A percentile compares a stretch with the other conserved stretches of the same genome.
phyloP scores from a whole-genome alignment of 2,888 invertebrate species.

The Amphimallon solstitiale region DNA sequence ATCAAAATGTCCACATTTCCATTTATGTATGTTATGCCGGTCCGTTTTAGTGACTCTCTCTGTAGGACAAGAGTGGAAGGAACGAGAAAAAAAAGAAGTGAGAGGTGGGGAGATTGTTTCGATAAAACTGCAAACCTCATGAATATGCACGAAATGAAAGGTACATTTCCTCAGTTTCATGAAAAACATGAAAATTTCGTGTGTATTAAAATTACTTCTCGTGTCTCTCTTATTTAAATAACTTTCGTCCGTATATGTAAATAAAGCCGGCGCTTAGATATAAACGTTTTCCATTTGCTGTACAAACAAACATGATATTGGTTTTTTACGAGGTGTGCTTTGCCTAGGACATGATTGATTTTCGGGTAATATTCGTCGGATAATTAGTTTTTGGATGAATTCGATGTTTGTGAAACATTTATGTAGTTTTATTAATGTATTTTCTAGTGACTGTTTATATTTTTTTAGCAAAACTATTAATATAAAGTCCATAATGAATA shows the following conservation, averaged over 20 bases:
- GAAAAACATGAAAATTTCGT: slow-evolving; percentile 26
- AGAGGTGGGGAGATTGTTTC: slow-evolving; percentile 23
- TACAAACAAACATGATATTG: slow-evolving; percentile 27
- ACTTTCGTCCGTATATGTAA: slow-evolving; percentile 28
- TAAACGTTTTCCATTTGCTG: slow-evolving; percentile 25
- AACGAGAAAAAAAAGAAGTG: not conserved
- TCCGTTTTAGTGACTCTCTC: no score
- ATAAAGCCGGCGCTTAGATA: slow-evolving; percentile 2
- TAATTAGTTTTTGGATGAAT: slow-evolving; percentile 20
- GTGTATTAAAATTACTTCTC: slow-evolving; percentile 30
- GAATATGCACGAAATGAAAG: slow-evolving; percentile 22
- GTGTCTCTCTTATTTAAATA: slow-evolving; percentile 30
- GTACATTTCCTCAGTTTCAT: slow-evolving; percentile 27
- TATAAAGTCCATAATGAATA: no score
- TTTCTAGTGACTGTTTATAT: no score
- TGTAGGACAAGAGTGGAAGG: no score
- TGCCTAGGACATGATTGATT: slow-evolving; percentile 11
- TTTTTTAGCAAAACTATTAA: no score
- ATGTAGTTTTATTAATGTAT: no score
- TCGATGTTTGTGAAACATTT: not conserved
- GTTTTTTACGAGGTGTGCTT: slow-evolving; percentile 12
- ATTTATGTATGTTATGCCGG: no score
- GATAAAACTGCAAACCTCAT: slow-evolving; percentile 26
- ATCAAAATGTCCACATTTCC: no score
- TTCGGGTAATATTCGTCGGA: not conserved